Conservation (phyloP, 2,797 vertebrate genomes). For the Emys orbicularis region DNA sequence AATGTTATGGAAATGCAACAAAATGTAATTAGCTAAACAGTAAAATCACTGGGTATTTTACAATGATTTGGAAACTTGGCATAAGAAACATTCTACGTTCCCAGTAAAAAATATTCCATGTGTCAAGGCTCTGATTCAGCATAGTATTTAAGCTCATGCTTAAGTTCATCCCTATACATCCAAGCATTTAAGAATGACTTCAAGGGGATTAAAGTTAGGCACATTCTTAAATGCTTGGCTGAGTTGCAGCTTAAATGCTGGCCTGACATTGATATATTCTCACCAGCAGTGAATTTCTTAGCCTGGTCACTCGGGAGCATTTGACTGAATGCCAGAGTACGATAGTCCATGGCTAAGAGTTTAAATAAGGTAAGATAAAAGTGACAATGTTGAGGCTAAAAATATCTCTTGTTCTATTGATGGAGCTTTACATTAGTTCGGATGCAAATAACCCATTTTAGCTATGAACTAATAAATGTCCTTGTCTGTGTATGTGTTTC, state of each 20-base stretch:
- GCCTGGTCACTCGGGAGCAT: neutral
- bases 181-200: neutral
- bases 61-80: neutral
- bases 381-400: neutral
- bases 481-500: neutral
- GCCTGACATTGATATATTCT: neutral
- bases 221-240: neutral
- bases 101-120: neutral
- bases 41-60: neutral
- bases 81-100: neutral
- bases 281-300: neutral
- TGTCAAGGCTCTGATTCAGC: neutral
- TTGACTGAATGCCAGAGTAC: neutral
- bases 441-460: neutral
- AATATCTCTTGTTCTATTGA: accelerated
- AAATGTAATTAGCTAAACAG: neutral
- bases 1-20: neutral
- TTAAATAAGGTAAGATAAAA: neutral
- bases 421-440: neutral
- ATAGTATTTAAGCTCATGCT: neutral
- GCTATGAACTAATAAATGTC: neutral
- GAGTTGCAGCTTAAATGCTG: neutral
- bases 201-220: neutral
- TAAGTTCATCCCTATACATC: neutral
- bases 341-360: neutral